Conservation (phyloP, 2,888 invertebrate species). For the Xylophagus ater region DNA sequence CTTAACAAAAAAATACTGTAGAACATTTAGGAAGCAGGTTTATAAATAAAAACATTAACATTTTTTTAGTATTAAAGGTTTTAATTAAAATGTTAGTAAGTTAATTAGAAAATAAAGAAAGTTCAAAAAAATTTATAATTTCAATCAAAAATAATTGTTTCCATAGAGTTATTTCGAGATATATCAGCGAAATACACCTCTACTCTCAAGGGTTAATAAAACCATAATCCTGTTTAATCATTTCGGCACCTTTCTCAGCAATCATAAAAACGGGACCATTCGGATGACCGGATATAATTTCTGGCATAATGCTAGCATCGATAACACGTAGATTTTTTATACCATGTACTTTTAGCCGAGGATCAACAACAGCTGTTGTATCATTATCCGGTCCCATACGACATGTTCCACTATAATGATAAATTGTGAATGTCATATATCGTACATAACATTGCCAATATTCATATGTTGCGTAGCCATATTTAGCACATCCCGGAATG, state of each 20-base stretch:
- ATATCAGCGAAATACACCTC: no score
- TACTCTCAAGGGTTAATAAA: no score
- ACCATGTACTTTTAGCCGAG: constrained; percentile 39
- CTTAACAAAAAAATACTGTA: no score
- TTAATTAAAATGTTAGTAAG: no score
- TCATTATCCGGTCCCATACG: constrained; percentile 49
- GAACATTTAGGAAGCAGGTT: no score
- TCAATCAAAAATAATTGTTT: no score
- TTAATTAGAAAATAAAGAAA: no score
- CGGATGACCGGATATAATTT: constrained; percentile 39
- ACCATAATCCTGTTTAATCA: constrained; percentile 35
- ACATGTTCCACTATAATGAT: constrained; percentile 48
- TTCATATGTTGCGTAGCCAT: constrained; percentile 41
- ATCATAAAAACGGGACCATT: constrained; percentile 42
- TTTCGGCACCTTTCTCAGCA: constrained; percentile 41
- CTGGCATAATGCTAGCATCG: constrained; percentile 41
- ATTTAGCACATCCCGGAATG: constrained; percentile 44
- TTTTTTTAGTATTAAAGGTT: no score
- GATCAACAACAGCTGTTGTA: constrained; percentile 47
- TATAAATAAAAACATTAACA: no score
- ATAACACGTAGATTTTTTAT: constrained; percentile 38
- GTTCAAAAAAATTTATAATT: no score
- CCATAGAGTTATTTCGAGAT: no score
- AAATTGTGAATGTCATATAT: constrained; percentile 44
- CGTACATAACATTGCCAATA: constrained; percentile 51